Base-by-base conservation (phyloP, 37 sponge, comb jelly and placozoan genomes). In the Halichondria panicea region DNA sequence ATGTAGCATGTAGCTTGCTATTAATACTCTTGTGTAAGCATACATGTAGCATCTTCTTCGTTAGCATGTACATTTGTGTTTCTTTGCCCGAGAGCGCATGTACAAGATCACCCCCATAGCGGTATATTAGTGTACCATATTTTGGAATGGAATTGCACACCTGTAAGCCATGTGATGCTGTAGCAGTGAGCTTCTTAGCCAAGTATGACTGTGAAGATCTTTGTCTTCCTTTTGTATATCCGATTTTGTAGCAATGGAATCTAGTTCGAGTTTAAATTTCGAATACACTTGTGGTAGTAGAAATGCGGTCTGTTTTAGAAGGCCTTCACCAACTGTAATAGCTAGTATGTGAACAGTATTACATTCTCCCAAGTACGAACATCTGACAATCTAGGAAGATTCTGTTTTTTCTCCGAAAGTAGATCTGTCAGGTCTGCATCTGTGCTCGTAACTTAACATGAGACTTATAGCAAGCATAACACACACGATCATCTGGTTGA, bases 121-220 rank as follows among this genome's bases (percentile, higher is more conserved):
- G 74, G n/a, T 33, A 72, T 5, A 72, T 15, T 31, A 72, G 9
- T 8, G 74, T 72, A 15, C 74, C 74, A 72, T 72, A 72, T 13
- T 55, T 53, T 18, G 28, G 13, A 21, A 11, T 18, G 28, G 13
- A 21, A 11, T 58, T 58, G 19, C n/a, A 58, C 60, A 58, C 19
- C 8, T 24, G 60, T 58, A 58, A 25, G 60, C 60, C 27, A 58
- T 6, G n/a, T 58, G 60, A 24, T 58, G 60, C 25, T 58, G 19
- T n/a, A 58, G n/a, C 15, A n/a, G 27, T 58, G 12, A 6, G 25
- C 60, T 58, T 58, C 60, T 12, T n/a, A 58, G 27, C 60, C 60
- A 58, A 24, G 12, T 12, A 58, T 21, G n/a, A n/a, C n/a, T 11
- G 74, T 55, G 31, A 53, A 24, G 52, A 5, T 64, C 8, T 22